Base-by-base conservation (phyloP, 1,140 invertebrate species). In the Zaprionus lachaisei region DNA sequence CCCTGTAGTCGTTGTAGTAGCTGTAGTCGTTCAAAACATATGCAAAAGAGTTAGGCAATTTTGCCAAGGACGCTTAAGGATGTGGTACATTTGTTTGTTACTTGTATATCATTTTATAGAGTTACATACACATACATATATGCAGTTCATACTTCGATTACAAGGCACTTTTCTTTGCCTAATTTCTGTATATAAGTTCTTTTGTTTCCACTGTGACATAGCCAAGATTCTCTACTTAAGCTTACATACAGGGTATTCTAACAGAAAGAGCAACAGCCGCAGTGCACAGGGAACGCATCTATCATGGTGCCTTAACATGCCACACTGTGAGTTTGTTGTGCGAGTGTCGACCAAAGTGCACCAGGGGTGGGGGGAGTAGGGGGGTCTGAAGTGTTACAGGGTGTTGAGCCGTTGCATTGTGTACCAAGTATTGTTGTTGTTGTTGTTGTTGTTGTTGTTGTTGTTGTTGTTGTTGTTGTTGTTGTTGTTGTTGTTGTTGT, bases 341-440 rank as follows among this genome's bases (percentile, higher is more conserved):
- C 54, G 65, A 37, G 65, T 57, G 63, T 55, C 24, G 63, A 24
- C 28, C 37, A n/a, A 56, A 66, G 56, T 41, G 15, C n/a, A 34
- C 15, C 41, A 38, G 24, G 26, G 64, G 17, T 41, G 14, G 14
- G 20, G 12, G 26, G 28, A 7, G 7, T 2, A 9, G 7, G 1
- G 38, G 24, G 47, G 11, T 20, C 22, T 51, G 17, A 24, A 51
- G 47, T 51, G 47, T 24, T 24, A 24, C 55, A 62, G 71, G 51
- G 37, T 73, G 58, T 55, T 66, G 80, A 72, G 83, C 60, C 70
- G 64, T 83, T 74, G 78, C 81, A 61, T 72, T 77, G 68, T 55
- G 20, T 51, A 51, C 20, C 47, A 24, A 51, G 47, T 1, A 20
- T 24, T 17, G 41, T 47, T 47, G 41, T 47, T 47, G 41, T 17